Conservation (phyloP, 2,797 vertebrate species). For the Hemitrygon akajei region DNA sequence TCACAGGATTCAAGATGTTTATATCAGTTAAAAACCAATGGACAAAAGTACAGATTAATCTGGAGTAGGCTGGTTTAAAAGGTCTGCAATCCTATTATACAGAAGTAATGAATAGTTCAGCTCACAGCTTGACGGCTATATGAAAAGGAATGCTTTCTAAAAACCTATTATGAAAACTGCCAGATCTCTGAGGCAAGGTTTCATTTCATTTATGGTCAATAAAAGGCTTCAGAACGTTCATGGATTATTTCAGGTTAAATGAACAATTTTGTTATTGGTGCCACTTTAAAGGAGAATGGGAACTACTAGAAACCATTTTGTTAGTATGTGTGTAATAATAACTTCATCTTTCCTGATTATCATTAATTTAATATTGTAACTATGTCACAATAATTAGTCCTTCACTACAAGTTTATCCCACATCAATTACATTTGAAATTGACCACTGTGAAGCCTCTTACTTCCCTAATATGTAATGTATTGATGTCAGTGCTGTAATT, state of each 20-base stretch:
- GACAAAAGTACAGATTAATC: not conserved
- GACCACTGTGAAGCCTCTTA: not conserved
- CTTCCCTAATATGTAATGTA: not conserved
- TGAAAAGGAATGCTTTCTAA: slow-evolving; percentile 26
- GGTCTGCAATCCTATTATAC: slow-evolving; percentile 10
- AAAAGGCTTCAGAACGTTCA: not conserved
- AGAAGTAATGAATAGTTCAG: slow-evolving; percentile 14
- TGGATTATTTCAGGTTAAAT: not conserved
- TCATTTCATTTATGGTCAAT: not conserved
- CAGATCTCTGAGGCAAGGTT: not conserved
- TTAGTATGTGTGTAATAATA: not conserved
- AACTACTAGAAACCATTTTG: not conserved
- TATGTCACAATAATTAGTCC: not conserved
- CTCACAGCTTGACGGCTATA: not conserved
- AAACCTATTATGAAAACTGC: slow-evolving; percentile 29
- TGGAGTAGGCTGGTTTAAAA: slow-evolving; percentile 9
- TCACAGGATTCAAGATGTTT: slow-evolving; percentile 17
- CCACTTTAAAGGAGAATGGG: not conserved
- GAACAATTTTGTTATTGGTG: not conserved
- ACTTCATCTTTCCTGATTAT: not conserved
- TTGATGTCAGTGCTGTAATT: not conserved
- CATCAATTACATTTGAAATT: not conserved
- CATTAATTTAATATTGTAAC: not conserved
- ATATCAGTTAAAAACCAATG: slow-evolving; percentile 27
- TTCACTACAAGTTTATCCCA: not conserved